A percentile compares a stretch with the other conserved stretches of the same genome.
phyloP scores from a whole-genome alignment of 2,888 invertebrate species.

The Sinopyrophorus schimmeli region DNA sequence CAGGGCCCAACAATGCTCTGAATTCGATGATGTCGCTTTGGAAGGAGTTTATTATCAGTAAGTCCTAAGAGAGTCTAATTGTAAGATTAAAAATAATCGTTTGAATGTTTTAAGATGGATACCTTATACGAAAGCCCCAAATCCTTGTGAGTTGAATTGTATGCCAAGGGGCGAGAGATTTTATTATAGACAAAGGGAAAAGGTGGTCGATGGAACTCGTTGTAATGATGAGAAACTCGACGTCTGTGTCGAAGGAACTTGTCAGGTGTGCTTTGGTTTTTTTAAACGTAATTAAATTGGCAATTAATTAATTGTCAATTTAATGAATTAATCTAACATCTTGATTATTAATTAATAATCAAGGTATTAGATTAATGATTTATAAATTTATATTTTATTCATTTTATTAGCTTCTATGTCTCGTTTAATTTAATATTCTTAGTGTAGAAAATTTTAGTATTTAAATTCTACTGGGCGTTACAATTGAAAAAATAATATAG shows the following conservation, averaged over 20 bases:
- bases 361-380: no score
- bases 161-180: slow-evolving; percentile 90
- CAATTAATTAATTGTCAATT: no score
- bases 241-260: slow-evolving; percentile 93
- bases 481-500: no score
- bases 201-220: slow-evolving; percentile 82
- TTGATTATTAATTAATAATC: no score
- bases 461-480: no score
- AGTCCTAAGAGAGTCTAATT: no score
- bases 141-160: slow-evolving; percentile 94
- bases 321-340: no score
- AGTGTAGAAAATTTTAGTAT: no score
- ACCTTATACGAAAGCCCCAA: slow-evolving; percentile 83
- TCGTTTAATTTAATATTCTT: no score
- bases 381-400: slow-evolving; percentile 1
- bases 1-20: slow-evolving; percentile 86
- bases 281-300: no score
- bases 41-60: slow-evolving; percentile 82
- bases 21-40: slow-evolving; percentile 79
- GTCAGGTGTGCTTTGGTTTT: slow-evolving; percentile 67
- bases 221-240: slow-evolving; percentile 83
- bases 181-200: slow-evolving; percentile 82
- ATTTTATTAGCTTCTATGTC: background rate
- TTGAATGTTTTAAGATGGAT: slow-evolving; percentile 78
- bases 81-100: slow-evolving; percentile 4